Evolutionary conservation across 2,113 vertebrate genomes (phyloP), one percentile per base, ranked within the genome.

Genomic region (Eleginops maclovinus): DNA sequence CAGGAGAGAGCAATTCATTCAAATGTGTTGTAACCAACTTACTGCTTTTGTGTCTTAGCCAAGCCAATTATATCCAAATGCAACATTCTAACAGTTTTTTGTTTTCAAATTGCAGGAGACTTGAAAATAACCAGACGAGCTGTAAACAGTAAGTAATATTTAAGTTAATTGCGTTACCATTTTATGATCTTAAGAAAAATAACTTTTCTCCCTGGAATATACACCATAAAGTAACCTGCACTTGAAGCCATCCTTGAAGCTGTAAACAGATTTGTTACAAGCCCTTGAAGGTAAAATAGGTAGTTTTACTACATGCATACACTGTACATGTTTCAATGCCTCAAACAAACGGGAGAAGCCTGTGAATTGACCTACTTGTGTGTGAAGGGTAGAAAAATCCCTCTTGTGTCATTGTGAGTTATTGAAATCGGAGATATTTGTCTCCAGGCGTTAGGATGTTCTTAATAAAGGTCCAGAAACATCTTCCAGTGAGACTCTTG

Each of bases 71-170:
- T 60, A 16, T 72, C 17, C 0, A 73, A 71, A 41, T 40, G 21
- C 64, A 11, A 3, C 4, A 65, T 11, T 26, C 72, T 77, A 69
- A 87, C 4, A 12, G 47, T 60, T 77, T 66, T 55, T 61, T 80
- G 13, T 73, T 3, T 68, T 90, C 1, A 77, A 2, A 69, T 78
- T 92, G 58, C 91, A 95, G 93, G 85, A 85, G 90, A 94, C 43
- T 15, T 93, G 60, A 93, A 89, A 81, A 66, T 94, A 63, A 86
- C 21, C 81, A 91, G 80, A 79, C 84, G 94, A 22, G 78, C 81
- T 19, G 50, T 87, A 62, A 11, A 71, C 9, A n/a, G 94, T 95
- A 83, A 94, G 93, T 93, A 75, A 54, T 16, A 64, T 83, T 83
- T 22, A n/a, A 43, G 3, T 60, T 71, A 12, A 64, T 65, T 0